Conservation (phyloP, 2,888 invertebrate species). For the Cetonia aurata region DNA sequence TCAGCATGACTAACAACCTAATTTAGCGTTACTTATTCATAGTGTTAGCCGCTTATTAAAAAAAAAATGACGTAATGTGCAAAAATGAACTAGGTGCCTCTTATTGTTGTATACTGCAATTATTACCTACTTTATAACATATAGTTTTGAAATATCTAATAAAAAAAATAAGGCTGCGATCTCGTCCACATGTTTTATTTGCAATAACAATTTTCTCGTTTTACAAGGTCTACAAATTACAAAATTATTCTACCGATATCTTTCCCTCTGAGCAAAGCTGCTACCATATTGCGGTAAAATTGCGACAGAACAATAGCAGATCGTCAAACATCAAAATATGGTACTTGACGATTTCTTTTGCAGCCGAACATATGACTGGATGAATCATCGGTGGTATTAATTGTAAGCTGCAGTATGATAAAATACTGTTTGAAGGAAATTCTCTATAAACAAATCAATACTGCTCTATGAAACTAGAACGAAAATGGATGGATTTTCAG, state of each 20-base stretch:
- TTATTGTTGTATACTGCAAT: constrained; percentile 8
- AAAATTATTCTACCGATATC: no score
- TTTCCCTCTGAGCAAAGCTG: not conserved
- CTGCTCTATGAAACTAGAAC: constrained; percentile 21
- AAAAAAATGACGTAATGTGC: constrained; percentile 34
- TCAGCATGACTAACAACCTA: constrained; percentile 32
- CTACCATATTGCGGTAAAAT: constrained; percentile 31
- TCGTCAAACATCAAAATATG: not conserved
- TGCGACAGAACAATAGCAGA: constrained; percentile 24
- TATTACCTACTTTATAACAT: constrained; percentile 5
- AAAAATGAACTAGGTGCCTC: constrained; percentile 6
- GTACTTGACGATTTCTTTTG: constrained; percentile 16
- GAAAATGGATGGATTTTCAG: constrained; percentile 18
- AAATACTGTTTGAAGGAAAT: constrained; percentile 14
- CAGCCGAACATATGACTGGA: constrained; percentile 38
- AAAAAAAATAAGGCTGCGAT: no score
- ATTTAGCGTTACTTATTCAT: constrained; percentile 35
- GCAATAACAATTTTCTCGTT: no score
- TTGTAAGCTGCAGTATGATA: constrained; percentile 22
- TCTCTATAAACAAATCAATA: constrained; percentile 39
- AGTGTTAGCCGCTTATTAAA: constrained; percentile 24
- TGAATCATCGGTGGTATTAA: constrained; percentile 40
- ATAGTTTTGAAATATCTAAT: not conserved
- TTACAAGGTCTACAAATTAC: no score
- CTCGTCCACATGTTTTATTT: no score